Evolutionary conservation across 2,113 vertebrate species (phyloP).

Genomic region (Balaenoptera acutorostrata): DNA sequence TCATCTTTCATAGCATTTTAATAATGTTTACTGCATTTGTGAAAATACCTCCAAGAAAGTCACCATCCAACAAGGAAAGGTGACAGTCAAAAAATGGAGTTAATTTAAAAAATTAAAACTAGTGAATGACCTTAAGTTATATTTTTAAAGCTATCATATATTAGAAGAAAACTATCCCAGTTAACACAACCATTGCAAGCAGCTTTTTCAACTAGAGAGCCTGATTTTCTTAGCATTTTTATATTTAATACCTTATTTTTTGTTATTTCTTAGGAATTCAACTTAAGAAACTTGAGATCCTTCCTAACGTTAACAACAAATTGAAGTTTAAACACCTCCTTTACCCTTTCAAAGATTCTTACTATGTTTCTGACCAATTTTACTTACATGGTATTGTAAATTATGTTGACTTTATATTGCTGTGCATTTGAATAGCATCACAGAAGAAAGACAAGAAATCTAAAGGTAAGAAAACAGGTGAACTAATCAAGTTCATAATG

Average conservation of each 20-base stretch:
- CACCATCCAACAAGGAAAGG: not conserved
- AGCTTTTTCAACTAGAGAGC: not conserved
- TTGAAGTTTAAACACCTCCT: not conserved
- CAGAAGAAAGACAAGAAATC: constrained; percentile 62
- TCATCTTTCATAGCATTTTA: constrained; percentile 10
- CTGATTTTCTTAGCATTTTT: not conserved
- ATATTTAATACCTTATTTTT: constrained; percentile 13
- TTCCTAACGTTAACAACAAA: constrained; percentile 68
- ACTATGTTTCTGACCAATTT: not conserved
- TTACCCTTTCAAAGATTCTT: not conserved
- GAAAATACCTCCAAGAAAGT: constrained; percentile 4
- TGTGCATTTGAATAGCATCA: constrained; percentile 75
- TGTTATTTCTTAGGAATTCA: constrained; percentile 47
- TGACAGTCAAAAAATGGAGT: not conserved
- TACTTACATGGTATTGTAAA: constrained; percentile 35
- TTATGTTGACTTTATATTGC: constrained; percentile 55
- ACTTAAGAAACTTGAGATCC: constrained; percentile 33
- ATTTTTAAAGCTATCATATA: constrained; percentile 4
- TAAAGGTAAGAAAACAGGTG: constrained; percentile 68
- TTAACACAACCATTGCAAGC: not conserved
- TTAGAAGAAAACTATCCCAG: not conserved
- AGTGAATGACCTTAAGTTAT: not conserved
- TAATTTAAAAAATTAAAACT: constrained; percentile 23
- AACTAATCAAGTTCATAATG: constrained; percentile 35
- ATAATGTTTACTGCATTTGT: constrained; percentile 3